Conservation (phyloP, 92 coral and sea anemone species). For the Pocillopora grandis region DNA sequence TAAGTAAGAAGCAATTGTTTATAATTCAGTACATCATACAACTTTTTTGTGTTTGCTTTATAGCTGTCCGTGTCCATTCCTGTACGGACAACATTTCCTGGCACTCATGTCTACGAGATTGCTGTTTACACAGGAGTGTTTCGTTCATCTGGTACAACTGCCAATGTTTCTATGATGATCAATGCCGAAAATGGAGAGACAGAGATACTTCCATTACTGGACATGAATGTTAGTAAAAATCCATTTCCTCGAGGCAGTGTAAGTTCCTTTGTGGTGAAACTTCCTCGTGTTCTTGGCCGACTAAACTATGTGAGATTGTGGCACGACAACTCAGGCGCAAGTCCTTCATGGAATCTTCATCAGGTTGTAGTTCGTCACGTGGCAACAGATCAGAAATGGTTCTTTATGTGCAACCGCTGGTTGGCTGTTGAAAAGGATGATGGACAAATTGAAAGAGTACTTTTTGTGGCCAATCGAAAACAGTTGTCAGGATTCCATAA, state of each 20-base stretch:
- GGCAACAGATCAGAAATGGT: conserved; percentile 62
- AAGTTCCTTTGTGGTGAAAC: conserved; percentile 53
- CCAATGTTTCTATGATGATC: conserved; percentile 71
- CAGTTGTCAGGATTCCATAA: conserved; percentile 73
- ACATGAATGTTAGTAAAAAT: conserved; percentile 43
- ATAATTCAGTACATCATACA: no score
- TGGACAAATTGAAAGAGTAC: conserved; percentile 62
- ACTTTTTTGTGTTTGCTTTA: neutral
- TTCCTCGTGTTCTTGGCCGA: conserved; percentile 66
- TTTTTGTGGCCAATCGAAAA: conserved; percentile 56
- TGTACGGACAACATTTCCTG: conserved; percentile 30
- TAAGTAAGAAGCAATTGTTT: no score
- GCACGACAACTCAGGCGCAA: conserved; percentile 83
- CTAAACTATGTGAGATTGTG: conserved; percentile 69
- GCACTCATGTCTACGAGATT: conserved; percentile 68
- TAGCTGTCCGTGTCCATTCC: conserved; percentile 30
- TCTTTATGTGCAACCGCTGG: conserved; percentile 81
- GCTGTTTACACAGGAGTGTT: conserved; percentile 81
- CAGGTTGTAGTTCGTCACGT: conserved; percentile 72
- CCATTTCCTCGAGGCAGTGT: conserved; percentile 72
- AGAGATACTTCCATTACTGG: conserved; percentile 59
- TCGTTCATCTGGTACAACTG: conserved; percentile 81
- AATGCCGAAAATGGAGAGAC: conserved; percentile 69
- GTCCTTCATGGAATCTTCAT: conserved; percentile 74
- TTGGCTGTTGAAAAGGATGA: conserved; percentile 85